Evolutionary conservation across 2,888 invertebrate genomes (phyloP), one percentile per base, ranked within the genome.

Genomic region (Lithosia quadra): DNA sequence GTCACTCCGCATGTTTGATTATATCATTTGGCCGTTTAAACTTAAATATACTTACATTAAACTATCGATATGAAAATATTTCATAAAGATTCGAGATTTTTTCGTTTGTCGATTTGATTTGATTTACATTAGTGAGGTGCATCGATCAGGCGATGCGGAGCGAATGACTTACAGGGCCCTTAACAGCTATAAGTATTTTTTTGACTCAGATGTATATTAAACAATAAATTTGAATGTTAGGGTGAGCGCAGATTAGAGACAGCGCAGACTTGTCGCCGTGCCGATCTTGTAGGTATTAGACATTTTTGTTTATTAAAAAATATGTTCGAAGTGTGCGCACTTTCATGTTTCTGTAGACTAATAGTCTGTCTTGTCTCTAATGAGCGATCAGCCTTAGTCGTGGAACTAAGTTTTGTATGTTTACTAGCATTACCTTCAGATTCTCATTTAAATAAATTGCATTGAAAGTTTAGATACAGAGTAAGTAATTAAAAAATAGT

Each of bases 11-110:
- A 78, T 74, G 75, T 75, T 82, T 82, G 81, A 84, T 85, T 84
- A 84, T 76, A 83, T 83, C 83, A 86, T 90, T 90, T 89, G 89
- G 89, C 88, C 88, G 83, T 87, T 84, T 84, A 78, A 81, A 84
- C 86, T 85, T 87, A 88, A 76, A 75, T 68, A 77, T 81, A 83
- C 76, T 72, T 76, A 80, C 67, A 65, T 61, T 69, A 60, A 60
- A 72, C 21, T 62, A 22, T 24, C 36, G 39, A 55, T 56, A 22
- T 57, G n/a, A 57, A 60, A 36, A 59, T 69, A 66, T 58, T 71
- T 57, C 60, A 68, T 24, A 53, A 58, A 36, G 55, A 60, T 39
- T 39, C 21, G 53, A 63, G 55, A 63, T 53, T 62, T 33, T 33
- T 62, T 11, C 18, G 28, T 49, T 11, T 13, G 59, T 56, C 5